A percentile compares a stretch with the other conserved stretches of the same genome.
phyloP scores from a whole-genome alignment of 1,140 invertebrate species.

The Cotesia vestalis region DNA sequence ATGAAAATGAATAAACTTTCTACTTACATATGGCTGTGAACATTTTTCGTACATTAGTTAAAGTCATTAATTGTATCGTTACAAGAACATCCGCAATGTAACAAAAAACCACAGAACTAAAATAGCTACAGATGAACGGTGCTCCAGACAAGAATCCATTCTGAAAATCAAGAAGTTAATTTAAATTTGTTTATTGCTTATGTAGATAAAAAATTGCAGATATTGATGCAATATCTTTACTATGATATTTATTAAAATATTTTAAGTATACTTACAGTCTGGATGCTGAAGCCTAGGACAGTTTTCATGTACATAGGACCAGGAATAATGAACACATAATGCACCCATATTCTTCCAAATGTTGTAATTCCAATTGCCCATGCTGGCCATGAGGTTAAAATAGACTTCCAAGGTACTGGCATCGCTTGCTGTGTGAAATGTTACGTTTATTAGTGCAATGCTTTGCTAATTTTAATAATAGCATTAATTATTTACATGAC shows the following conservation, averaged over 20 bases:
- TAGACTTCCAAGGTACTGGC: conserved; percentile 77
- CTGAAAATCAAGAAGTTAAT: conserved; percentile 52
- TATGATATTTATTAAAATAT: not conserved
- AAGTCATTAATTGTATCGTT: conserved; percentile 67
- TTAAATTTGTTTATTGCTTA: too few species aligned
- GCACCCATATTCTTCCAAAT: conserved; percentile 77
- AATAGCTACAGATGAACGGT: conserved; percentile 76
- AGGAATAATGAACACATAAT: conserved; percentile 76
- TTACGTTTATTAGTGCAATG: not conserved
- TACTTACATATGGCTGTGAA: conserved; percentile 72
- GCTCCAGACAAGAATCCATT: conserved; percentile 74
- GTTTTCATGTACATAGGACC: conserved; percentile 79
- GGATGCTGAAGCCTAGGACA: conserved; percentile 74
- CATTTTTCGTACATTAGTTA: conserved; percentile 74
- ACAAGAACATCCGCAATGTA: conserved; percentile 75
- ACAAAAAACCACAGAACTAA: conserved; percentile 76
- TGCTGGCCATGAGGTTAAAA: conserved; percentile 79
- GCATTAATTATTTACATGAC: too few species aligned
- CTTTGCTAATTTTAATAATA: too few species aligned
- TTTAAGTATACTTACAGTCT: conserved; percentile 63
- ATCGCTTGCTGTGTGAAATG: conserved; percentile 51
- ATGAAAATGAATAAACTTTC: conserved; percentile 2
- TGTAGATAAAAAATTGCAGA: too few species aligned
- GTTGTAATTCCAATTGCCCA: conserved; percentile 83
- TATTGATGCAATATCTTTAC: not conserved